Conservation (phyloP, 1,140 invertebrate species). For the Proctacanthus coquilletti region DNA sequence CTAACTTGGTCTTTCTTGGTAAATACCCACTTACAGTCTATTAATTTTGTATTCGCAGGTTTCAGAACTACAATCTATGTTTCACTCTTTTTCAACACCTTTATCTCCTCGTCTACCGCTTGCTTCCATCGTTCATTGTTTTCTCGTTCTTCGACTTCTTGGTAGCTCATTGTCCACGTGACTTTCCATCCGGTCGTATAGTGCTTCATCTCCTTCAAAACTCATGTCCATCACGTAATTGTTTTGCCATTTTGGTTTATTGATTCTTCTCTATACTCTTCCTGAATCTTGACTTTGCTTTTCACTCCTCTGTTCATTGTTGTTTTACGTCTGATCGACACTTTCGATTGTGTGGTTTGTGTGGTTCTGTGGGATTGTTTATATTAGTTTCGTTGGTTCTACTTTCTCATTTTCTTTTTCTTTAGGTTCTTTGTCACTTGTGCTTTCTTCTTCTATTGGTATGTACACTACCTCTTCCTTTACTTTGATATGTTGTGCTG, state of each 20-base stretch:
- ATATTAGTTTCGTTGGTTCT: conserved; percentile 9
- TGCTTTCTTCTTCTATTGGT: no score
- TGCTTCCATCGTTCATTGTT: conserved; percentile 11
- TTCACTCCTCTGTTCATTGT: conserved; percentile 10
- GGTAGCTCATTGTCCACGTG: conserved; percentile 7
- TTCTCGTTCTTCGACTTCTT: conserved; percentile 9
- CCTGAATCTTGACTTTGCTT: background rate
- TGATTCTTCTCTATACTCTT: no score
- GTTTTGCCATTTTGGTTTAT: background rate
- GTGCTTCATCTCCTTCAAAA: conserved; percentile 4
- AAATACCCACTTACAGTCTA: no score
- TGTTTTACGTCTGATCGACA: no score
- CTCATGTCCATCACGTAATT: conserved; percentile 4
- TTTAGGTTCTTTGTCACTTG: conserved; percentile 8
- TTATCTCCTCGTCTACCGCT: conserved; percentile 13
- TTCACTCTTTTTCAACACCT: conserved; percentile 12
- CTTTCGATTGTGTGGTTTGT: no score
- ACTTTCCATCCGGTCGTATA: conserved; percentile 1
- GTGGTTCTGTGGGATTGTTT: no score
- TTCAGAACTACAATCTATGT: no score
- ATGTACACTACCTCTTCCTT: no score
- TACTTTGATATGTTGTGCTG: no score
- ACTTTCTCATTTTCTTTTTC: conserved; percentile 9
- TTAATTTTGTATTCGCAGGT: no score
- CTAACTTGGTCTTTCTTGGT: no score